These are phyloP conservation scores for Pluvianellus socialis DNA, from an alignment of 2,113 vertebrate species.

Conservation along the genomic window DNA sequence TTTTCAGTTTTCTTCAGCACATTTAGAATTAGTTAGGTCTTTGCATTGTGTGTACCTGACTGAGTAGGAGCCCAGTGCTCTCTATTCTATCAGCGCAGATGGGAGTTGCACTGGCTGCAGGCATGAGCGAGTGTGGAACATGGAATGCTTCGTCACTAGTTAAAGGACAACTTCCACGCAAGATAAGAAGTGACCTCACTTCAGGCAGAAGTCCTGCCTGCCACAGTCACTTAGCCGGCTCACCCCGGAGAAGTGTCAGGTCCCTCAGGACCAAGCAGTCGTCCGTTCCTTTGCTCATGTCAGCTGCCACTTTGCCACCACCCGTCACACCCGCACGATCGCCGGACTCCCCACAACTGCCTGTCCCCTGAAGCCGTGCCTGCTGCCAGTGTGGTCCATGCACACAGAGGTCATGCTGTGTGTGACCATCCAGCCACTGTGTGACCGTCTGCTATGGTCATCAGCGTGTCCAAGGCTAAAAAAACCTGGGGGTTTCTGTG, in stretches of 20 bases:
- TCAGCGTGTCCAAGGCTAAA: not conserved
- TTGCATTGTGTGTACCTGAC: not conserved
- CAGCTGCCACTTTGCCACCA: not conserved
- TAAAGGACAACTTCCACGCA: not conserved
- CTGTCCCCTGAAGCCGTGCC: not conserved
- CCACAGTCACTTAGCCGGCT: not conserved
- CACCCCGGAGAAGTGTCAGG: not conserved
- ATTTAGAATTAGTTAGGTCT: not conserved
- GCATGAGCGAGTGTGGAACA: not conserved
- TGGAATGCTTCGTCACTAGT: not conserved
- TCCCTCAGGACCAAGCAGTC: not conserved
- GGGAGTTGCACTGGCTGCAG: not conserved
- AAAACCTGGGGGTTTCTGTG: not conserved
- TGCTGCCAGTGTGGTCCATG: not conserved
- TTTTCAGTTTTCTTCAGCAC: not conserved
- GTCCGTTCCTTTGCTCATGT: not conserved
- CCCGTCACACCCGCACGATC: rapidly evolving
- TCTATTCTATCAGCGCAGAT: not conserved
- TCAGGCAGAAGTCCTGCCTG: not conserved
- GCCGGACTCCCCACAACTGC: rapidly evolving
- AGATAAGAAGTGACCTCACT: not conserved
- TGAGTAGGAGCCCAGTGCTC: not conserved
- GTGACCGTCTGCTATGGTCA: rapidly evolving
- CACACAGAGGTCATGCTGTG: no score
- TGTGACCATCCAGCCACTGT: no score